Evolutionary conservation across 2,113 vertebrate genomes (phyloP).

Genomic region (Arothron firmamentum): DNA sequence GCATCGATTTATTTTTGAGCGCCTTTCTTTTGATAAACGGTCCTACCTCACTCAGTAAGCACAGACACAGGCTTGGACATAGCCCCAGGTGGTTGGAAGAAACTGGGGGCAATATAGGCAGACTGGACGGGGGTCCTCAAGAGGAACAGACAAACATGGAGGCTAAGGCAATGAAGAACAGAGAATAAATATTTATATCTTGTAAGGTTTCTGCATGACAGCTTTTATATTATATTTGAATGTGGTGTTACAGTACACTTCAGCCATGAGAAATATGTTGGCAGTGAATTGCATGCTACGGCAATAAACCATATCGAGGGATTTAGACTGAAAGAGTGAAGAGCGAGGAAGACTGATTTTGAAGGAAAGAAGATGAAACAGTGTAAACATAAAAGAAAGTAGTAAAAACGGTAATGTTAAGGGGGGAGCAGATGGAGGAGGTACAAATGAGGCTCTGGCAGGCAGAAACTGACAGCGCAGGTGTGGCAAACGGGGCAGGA

Average conservation of each 20-base stretch:
- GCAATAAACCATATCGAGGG: conserved; percentile 56
- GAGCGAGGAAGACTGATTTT: neutral
- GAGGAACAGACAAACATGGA: conserved; percentile 59
- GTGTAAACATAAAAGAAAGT: conserved; percentile 19
- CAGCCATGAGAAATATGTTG: conserved; percentile 60
- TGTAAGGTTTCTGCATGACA: conserved; percentile 72
- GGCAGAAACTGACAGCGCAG: conserved; percentile 52
- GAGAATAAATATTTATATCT: conserved; percentile 74
- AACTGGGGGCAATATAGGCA: conserved; percentile 30
- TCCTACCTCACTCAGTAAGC: conserved; percentile 35
- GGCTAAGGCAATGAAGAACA: conserved; percentile 51
- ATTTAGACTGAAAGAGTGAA: conserved; percentile 37
- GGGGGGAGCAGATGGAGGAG: conserved; percentile 35
- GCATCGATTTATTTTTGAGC: conserved; percentile 63
- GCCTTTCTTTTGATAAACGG: conserved; percentile 64
- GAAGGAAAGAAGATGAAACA: conserved; percentile 16
- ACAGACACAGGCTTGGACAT: conserved; percentile 31
- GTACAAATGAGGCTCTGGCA: conserved; percentile 36
- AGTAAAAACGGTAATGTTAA: conserved; percentile 16
- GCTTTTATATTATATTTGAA: conserved; percentile 69
- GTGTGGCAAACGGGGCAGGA: conserved; percentile 39
- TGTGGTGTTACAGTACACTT: conserved; percentile 48
- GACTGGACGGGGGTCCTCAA: conserved; percentile 12
- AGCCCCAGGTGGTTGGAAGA: conserved; percentile 29
- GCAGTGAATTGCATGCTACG: conserved; percentile 40